These are phyloP conservation scores for Drosophila bocki DNA, from an alignment of 1,140 invertebrate genomes.

Conservation along the genomic window DNA sequence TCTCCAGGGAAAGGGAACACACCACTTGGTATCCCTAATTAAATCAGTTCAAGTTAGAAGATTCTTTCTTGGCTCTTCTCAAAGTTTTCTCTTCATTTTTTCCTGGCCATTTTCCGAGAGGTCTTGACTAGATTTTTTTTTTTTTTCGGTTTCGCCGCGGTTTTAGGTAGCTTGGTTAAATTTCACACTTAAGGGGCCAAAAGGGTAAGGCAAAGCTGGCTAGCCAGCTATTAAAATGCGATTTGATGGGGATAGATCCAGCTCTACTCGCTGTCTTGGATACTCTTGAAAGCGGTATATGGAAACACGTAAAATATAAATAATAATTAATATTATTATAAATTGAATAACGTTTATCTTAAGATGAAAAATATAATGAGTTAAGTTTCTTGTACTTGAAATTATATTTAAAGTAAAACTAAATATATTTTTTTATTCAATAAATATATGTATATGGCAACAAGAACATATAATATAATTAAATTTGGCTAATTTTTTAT, in stretches of 20 bases:
- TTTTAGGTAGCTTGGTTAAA: slow-evolving; percentile 44
- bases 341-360: too few relatives aligned
- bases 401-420: neutral
- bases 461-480: too few relatives aligned
- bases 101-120: slow-evolving; percentile 5
- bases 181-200: slow-evolving; percentile 77
- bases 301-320: too few relatives aligned
- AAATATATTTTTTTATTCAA: neutral
- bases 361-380: neutral
- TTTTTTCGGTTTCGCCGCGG: neutral
- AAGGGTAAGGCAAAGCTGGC: slow-evolving; percentile 60
- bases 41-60: slow-evolving; percentile 47
- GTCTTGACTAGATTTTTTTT: neutral
- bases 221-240: slow-evolving; percentile 66
- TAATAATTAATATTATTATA: too few relatives aligned
- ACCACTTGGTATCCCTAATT: slow-evolving; percentile 23
- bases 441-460: neutral
- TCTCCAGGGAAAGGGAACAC: too few relatives aligned
- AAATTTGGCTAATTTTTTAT: too few relatives aligned
- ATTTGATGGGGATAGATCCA: slow-evolving; percentile 40
- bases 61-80: neutral
- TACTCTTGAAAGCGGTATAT: neutral
- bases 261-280: neutral
- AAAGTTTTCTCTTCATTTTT: slow-evolving; percentile 16
- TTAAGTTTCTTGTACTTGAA: neutral